Evolutionary conservation across 1,140 invertebrate genomes (phyloP).

Genomic region (Drosophila novamexicana): DNA sequence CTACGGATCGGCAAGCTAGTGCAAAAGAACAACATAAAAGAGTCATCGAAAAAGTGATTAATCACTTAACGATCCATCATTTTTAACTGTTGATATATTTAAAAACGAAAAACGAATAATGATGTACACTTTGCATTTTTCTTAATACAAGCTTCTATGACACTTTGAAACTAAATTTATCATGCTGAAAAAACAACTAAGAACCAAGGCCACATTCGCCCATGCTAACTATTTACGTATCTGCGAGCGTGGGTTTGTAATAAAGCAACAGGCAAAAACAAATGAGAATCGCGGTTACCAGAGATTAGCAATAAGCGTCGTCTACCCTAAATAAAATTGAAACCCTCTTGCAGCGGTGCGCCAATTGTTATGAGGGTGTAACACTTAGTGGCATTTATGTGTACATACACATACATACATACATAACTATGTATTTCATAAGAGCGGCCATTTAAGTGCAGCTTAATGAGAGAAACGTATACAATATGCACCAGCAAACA

Average conservation of each 20-base stretch:
- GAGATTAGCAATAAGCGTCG: slow-evolving; percentile 41
- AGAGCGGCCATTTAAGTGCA: slow-evolving; percentile 51
- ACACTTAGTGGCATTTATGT: slow-evolving; percentile 8
- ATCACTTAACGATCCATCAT: too few species aligned
- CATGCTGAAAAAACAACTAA: slow-evolving; percentile 1
- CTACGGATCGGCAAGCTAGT: too few species aligned
- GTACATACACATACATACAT: neutral
- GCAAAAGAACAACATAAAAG: too few species aligned
- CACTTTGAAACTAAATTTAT: neutral
- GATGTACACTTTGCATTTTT: too few species aligned
- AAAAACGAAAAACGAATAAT: too few species aligned
- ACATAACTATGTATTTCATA: slow-evolving; percentile 25
- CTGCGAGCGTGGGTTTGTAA: slow-evolving; percentile 7
- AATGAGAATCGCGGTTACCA: slow-evolving; percentile 19
- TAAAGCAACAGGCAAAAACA: slow-evolving; percentile 23
- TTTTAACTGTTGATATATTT: too few species aligned
- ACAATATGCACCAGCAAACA: slow-evolving; percentile 10
- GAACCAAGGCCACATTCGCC: slow-evolving; percentile 20
- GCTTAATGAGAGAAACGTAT: slow-evolving; percentile 23
- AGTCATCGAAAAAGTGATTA: too few species aligned
- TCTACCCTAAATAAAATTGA: slow-evolving; percentile 43
- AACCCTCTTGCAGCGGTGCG: slow-evolving; percentile 27
- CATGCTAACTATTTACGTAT: neutral
- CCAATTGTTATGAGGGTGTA: slow-evolving; percentile 28
- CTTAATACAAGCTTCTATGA: too few species aligned